These are phyloP conservation scores for Stenoptilia bipunctidactyla DNA, from an alignment of 2,888 invertebrate species.

Conservation along the genomic window DNA sequence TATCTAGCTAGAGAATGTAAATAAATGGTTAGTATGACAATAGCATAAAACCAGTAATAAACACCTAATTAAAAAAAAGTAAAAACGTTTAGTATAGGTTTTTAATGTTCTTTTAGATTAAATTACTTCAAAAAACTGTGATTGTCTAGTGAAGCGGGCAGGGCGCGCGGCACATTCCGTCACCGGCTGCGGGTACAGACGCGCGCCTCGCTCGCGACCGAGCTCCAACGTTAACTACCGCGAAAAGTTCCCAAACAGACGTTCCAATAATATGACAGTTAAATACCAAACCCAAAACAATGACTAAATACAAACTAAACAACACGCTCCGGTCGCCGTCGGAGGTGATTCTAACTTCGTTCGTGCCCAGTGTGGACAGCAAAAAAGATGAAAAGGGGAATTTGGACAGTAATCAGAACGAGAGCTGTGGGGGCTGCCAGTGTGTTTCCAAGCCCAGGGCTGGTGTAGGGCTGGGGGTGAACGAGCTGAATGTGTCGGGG, in stretches of 20 bases:
- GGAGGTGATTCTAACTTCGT: constrained; percentile 60
- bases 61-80: too few relatives aligned
- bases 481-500: constrained; percentile 48
- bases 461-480: constrained; percentile 46
- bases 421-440: background rate
- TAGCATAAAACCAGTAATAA: too few relatives aligned
- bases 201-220: background rate
- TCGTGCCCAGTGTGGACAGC: constrained; percentile 38
- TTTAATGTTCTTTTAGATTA: too few relatives aligned
- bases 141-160: background rate
- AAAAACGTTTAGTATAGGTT: too few relatives aligned
- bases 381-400: constrained; percentile 11
- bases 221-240: background rate
- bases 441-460: constrained; percentile 23
- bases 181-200: background rate
- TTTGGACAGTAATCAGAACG: constrained; percentile 38
- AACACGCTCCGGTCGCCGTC: constrained; percentile 45
- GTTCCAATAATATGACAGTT: background rate
- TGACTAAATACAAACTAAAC: constrained; percentile 71
- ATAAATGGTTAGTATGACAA: too few relatives aligned
- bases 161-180: background rate
- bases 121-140: too few relatives aligned
- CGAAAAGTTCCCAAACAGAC: too few relatives aligned
- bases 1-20: too few relatives aligned
- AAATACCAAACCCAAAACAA: constrained; percentile 21